Conservation (phyloP, 2,888 invertebrate species). For the Slavum lentiscoides region DNA sequence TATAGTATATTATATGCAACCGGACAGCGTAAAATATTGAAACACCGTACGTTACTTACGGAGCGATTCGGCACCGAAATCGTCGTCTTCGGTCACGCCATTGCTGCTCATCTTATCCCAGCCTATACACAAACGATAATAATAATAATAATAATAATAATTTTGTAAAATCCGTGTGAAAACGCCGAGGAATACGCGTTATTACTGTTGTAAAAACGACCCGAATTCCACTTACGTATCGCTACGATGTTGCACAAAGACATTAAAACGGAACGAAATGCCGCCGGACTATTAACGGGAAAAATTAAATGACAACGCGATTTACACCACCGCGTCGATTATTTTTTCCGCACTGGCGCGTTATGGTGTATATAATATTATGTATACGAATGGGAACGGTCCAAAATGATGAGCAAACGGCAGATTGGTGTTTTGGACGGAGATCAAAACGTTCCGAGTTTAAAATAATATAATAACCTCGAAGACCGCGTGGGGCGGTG, state of each 20-base stretch:
- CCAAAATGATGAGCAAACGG: constrained; percentile 52
- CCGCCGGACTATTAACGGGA: not conserved
- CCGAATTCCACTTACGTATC: constrained; percentile 23
- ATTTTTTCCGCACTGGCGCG: constrained; percentile 25
- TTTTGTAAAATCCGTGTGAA: not conserved
- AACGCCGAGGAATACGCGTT: not conserved
- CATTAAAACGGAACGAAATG: constrained; percentile 20
- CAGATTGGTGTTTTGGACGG: constrained; percentile 48
- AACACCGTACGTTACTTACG: constrained; percentile 22
- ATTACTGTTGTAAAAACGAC: not conserved
- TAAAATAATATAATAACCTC: constrained; percentile 46
- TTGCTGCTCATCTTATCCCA: constrained; percentile 57
- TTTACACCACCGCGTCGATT: constrained; percentile 34
- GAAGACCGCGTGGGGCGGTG: not conserved
- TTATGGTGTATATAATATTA: no score
- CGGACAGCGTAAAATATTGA: not conserved
- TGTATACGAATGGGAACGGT: constrained; percentile 12
- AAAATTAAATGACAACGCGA: constrained; percentile 12
- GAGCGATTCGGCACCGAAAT: constrained; percentile 55
- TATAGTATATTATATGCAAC: not conserved
- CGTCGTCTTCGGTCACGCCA: constrained; percentile 56
- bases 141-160: not conserved
- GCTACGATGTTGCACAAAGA: constrained; percentile 50
- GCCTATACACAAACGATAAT: constrained; percentile 53
- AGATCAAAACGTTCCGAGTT: constrained; percentile 39